Evolutionary conservation across 2,888 invertebrate genomes (phyloP).

Genomic region (Sclerodermus sp.): DNA sequence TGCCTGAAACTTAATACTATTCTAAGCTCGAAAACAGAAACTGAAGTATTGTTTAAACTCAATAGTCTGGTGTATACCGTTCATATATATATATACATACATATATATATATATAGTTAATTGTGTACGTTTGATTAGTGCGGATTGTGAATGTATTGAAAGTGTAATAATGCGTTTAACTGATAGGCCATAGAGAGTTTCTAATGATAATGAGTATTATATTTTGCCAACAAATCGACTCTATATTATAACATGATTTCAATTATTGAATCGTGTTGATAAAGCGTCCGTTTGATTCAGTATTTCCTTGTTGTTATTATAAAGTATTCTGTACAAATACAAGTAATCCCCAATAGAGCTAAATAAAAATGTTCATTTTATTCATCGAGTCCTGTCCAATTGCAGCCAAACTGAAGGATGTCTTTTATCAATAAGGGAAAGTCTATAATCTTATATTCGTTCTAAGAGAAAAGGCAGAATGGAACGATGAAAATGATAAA

Average conservation of each 20-base stretch:
- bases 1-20: too few species aligned
- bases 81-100: neutral
- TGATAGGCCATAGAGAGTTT: conserved; percentile 18
- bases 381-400: neutral
- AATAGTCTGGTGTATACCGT: neutral
- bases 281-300: conserved; percentile 46
- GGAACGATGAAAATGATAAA: too few species aligned
- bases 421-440: too few species aligned
- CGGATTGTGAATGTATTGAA: neutral
- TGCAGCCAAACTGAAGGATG: too few species aligned
- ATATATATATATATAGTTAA: neutral
- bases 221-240: conserved; percentile 32
- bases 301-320: conserved; percentile 46
- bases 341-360: conserved; percentile 31
- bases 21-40: too few species aligned
- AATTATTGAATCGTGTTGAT: conserved; percentile 25
- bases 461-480: too few species aligned
- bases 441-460: too few species aligned
- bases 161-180: neutral
- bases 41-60: too few species aligned
- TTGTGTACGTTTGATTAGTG: neutral
- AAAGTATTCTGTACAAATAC: conserved; percentile 47
- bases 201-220: conserved; percentile 37
- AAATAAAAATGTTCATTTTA: neutral
- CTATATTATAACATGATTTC: conserved; percentile 4